Conservation (phyloP, 1,140 invertebrate genomes). For the Drosophila truncata region DNA sequence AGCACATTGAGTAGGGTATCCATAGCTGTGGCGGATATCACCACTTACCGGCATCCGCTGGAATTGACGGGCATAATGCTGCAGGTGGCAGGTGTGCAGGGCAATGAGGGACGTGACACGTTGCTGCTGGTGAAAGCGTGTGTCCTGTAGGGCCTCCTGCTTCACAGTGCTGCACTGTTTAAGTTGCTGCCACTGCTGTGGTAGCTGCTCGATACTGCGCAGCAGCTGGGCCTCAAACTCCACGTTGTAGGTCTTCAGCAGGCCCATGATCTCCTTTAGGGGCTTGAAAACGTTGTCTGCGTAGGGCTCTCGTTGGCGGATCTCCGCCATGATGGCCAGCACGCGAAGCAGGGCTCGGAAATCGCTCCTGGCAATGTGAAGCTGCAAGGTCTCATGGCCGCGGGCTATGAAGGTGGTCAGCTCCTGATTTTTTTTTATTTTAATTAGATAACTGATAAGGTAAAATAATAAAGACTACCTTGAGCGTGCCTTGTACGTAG, state of each 20-base stretch:
- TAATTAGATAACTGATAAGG: background rate
- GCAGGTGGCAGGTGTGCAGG: constrained; percentile 91
- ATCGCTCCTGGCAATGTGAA: constrained; percentile 88
- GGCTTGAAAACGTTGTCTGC: constrained; percentile 93
- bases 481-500: constrained; percentile 87
- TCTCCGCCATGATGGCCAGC: constrained; percentile 87
- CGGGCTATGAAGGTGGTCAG: constrained; percentile 88
- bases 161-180: constrained; percentile 93
- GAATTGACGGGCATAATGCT: constrained; percentile 89
- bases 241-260: constrained; percentile 91
- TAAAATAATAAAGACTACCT: constrained; percentile 53
- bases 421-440: constrained; percentile 67
- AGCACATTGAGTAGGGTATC: background rate
- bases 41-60: constrained; percentile 86
- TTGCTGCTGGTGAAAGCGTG: constrained; percentile 88
- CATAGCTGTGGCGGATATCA: no score
- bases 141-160: constrained; percentile 94
- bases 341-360: constrained; percentile 87
- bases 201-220: constrained; percentile 90
- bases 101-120: constrained; percentile 91
- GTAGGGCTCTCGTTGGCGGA: constrained; percentile 87
- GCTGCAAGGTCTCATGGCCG: constrained; percentile 87
- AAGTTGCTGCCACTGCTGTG: constrained; percentile 95
- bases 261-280: constrained; percentile 91
- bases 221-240: constrained; percentile 87